Evolutionary conservation across 2,113 vertebrate species (phyloP), one percentile per base, ranked within the genome.

Genomic region (Eubucco bourcierii): DNA sequence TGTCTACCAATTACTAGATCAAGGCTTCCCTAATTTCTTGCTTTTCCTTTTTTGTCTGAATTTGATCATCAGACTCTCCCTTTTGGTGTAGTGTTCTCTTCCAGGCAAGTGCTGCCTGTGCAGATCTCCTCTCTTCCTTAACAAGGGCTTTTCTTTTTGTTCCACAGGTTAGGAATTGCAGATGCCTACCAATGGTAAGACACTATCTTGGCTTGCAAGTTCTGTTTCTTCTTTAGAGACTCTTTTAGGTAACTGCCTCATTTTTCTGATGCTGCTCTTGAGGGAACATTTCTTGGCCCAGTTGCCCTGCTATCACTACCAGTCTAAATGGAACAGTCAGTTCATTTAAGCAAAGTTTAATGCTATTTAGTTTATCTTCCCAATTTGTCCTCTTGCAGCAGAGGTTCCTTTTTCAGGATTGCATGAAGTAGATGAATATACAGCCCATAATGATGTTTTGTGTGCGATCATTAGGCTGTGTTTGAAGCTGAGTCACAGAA

Each of bases 171-270:
- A 70, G 98, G 98, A 94, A 97, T 99, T 34, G n/a, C 96, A 39
- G 97, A 99, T 47, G 64, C 96, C 63, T 99, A 99, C 95, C 98
- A 98, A 92, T 99, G 99, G 99, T 99, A 98, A 98, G 97, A 87
- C 59, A 25, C 25, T 64, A 1, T 15, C 56, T 78, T 92, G 28
- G 1, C 90, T 39, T 88, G 20, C 31, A 93, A 80, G 14, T 44
- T 73, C 0, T 73, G 0, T 74, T 79, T 80, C 34, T 70, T 87
- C 16, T 87, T 89, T 73, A 66, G 37, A 74, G 47, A 52, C 12
- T 80, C 7, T 41, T 65, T 75, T 34, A 71, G 83, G 28, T 4
- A 77, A 25, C 8, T 74, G 6, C 46, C 65, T 59, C 10, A 1
- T 25, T 68, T 29, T 68, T 87, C 71, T 73, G 13, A 17, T 80